phyloP scores from a whole-genome alignment of 1,140 invertebrate species.

The Euura lappo region DNA sequence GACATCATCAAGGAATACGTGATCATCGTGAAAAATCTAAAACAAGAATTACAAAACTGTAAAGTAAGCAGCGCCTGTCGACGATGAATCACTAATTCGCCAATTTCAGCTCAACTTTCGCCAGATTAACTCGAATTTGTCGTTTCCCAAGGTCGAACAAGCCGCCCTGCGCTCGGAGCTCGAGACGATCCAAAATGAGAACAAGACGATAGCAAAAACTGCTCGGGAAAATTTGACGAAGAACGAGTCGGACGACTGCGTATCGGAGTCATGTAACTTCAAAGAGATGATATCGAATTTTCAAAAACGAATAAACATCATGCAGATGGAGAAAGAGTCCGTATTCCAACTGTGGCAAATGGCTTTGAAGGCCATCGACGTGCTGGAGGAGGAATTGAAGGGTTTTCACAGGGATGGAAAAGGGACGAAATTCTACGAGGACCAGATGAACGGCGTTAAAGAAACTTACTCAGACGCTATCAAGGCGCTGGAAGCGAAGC shows the following conservation, averaged over 20 bases:
- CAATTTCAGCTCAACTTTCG: not conserved
- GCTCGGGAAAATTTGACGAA: constrained; percentile 35
- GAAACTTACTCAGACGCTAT: constrained; percentile 56
- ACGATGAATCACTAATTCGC: not conserved
- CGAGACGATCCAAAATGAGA: constrained; percentile 38
- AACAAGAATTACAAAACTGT: constrained; percentile 45
- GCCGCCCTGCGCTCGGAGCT: constrained; percentile 40
- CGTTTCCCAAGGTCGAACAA: constrained; percentile 45
- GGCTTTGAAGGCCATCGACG: constrained; percentile 63
- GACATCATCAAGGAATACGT: constrained; percentile 40
- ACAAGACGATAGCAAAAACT: constrained; percentile 29
- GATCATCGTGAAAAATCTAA: constrained; percentile 36
- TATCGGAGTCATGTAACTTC: constrained; percentile 19
- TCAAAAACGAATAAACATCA: constrained; percentile 44
- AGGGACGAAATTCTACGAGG: constrained; percentile 42
- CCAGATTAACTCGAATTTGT: constrained; percentile 15
- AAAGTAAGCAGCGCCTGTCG: constrained; percentile 44
- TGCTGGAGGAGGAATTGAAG: constrained; percentile 64
- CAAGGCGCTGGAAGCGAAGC: constrained; percentile 49
- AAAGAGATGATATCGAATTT: constrained; percentile 46
- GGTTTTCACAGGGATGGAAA: constrained; percentile 49
- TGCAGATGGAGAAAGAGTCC: constrained; percentile 64
- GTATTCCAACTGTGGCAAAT: constrained; percentile 66
- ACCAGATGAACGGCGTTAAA: constrained; percentile 48
- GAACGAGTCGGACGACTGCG: constrained; percentile 36